Conservation (phyloP, 2,888 invertebrate genomes). For the Chloromyia formosa region DNA sequence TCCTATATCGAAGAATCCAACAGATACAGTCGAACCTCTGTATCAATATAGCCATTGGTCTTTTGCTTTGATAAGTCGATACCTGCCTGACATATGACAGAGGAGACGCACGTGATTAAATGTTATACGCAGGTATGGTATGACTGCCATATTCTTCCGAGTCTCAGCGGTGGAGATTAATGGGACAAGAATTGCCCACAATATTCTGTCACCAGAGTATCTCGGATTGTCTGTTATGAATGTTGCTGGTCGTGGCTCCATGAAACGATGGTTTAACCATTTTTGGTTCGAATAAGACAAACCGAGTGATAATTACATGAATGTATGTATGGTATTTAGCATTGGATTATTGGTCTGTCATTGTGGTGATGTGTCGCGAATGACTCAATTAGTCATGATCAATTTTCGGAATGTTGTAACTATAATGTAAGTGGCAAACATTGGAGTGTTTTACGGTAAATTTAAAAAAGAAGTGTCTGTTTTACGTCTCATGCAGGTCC, state of each 20-base stretch:
- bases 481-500: too few species aligned
- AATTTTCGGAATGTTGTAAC: constrained; percentile 29
- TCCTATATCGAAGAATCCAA: not conserved
- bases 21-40: not conserved
- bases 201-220: constrained; percentile 18
- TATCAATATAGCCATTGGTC: not conserved
- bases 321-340: constrained; percentile 20
- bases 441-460: too few species aligned
- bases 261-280: constrained; percentile 27
- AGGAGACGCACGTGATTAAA: constrained; percentile 40
- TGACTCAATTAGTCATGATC: constrained; percentile 43
- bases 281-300: constrained; percentile 29
- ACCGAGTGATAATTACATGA: constrained; percentile 29
- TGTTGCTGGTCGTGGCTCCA: not conserved
- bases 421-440: too few species aligned
- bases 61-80: constrained; percentile 11
- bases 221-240: not conserved
- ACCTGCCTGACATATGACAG: constrained; percentile 28
- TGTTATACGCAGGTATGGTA: constrained; percentile 3
- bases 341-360: constrained; percentile 28
- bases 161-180: constrained; percentile 13
- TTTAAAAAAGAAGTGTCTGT: too few species aligned
- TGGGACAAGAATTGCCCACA: constrained; percentile 29
- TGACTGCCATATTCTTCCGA: constrained; percentile 7
- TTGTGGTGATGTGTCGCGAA: not conserved